phyloP scores from a whole-genome alignment of 2,888 invertebrate genomes.

The Poecilobothrus nobilitatus region DNA sequence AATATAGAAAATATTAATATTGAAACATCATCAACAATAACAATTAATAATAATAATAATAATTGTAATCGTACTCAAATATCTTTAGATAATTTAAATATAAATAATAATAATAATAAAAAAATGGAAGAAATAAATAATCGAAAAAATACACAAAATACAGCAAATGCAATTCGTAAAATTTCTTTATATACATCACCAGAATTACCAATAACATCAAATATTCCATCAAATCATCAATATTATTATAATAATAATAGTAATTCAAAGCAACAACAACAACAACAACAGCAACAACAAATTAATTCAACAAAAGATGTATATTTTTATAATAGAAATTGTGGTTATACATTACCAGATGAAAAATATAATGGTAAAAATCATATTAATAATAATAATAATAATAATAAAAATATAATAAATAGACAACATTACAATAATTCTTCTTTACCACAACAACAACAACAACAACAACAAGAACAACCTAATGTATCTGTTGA shows the following conservation, averaged over 20 bases:
- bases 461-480: not conserved
- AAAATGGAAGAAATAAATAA: not conserved
- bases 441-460: constrained; percentile 11
- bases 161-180: not conserved
- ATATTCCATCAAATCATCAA: not conserved
- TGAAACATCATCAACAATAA: constrained; percentile 8
- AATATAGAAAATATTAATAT: not conserved
- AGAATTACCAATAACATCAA: not conserved
- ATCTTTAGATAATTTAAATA: not conserved
- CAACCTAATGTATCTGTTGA: not conserved
- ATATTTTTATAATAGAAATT: not conserved
- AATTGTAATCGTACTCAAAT: not conserved
- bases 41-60: not conserved
- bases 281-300: constrained; percentile 11
- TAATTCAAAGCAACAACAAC: too few relatives aligned
- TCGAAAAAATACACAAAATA: not conserved
- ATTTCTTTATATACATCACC: not conserved
- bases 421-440: not conserved
- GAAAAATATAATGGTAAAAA: not conserved
- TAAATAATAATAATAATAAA: too few relatives aligned
- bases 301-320: constrained; percentile 13
- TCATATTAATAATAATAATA: constrained; percentile 7
- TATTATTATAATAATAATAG: not conserved
- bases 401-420: not conserved
- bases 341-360: not conserved